Evolutionary conservation across 1,140 invertebrate genomes (phyloP).

Genomic region (Hetaerina americana): DNA sequence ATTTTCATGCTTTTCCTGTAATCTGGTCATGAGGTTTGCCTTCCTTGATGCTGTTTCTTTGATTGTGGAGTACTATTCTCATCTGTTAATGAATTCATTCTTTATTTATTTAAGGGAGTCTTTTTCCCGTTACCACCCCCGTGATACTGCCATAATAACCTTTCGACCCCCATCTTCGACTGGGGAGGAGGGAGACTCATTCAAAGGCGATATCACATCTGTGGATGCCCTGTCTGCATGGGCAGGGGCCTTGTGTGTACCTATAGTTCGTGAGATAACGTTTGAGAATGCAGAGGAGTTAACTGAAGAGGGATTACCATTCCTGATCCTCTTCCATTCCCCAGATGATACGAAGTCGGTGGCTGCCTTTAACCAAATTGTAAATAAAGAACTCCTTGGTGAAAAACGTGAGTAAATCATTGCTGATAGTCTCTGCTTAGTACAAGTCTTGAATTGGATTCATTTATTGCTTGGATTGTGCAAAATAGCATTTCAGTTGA

Average conservation of each 20-base stretch:
- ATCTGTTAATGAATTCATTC: background rate
- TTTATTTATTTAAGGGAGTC: constrained; percentile 30
- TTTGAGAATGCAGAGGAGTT: constrained; percentile 99
- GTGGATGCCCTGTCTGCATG: constrained; percentile 47
- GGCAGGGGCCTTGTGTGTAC: constrained; percentile 46
- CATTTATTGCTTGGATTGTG: too few species aligned
- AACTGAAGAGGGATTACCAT: constrained; percentile 98
- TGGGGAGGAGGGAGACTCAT: constrained; percentile 70
- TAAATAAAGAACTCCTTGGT: constrained; percentile 58
- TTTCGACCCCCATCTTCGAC: constrained; percentile 65
- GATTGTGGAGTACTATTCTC: constrained; percentile 19
- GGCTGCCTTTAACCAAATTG: constrained; percentile 73
- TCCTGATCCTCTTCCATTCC: constrained; percentile 91
- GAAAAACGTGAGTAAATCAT: constrained; percentile 91
- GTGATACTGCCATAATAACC: constrained; percentile 60
- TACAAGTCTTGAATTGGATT: too few species aligned
- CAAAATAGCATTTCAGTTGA: background rate
- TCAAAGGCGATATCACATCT: constrained; percentile 48
- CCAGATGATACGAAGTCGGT: constrained; percentile 76
- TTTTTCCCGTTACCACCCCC: constrained; percentile 67
- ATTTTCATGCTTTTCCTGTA: too few species aligned
- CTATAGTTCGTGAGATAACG: constrained; percentile 83
- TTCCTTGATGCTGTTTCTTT: too few species aligned
- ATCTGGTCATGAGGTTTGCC: too few species aligned
- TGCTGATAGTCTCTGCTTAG: too few species aligned